Conservation (phyloP, 2,797 vertebrate genomes). For the Knipowitschia caucasica region DNA sequence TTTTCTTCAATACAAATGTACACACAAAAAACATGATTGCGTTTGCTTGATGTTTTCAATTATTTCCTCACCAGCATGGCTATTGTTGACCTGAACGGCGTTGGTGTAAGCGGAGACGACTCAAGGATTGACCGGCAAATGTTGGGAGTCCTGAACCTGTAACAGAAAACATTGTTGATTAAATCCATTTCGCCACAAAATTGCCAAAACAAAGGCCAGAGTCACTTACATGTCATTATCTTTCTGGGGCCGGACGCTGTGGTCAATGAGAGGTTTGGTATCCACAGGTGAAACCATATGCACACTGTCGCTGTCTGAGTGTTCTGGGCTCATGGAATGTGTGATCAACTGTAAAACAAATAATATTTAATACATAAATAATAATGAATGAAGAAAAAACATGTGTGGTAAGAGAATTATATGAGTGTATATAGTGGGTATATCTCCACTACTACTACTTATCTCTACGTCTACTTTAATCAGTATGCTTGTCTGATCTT, state of each 20-base stretch:
- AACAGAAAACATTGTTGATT: not conserved
- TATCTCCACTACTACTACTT: too few relatives aligned
- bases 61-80: conserved; percentile 81
- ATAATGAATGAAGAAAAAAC: not conserved
- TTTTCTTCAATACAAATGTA: conserved; percentile 26
- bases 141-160: conserved; percentile 91
- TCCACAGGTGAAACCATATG: conserved; percentile 79
- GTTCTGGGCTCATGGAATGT: conserved; percentile 84
- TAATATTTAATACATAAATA: conserved; percentile 33
- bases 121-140: conserved; percentile 91
- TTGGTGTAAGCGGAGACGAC: conserved; percentile 89
- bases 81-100: conserved; percentile 88
- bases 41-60: not conserved
- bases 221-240: conserved; percentile 86
- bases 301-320: conserved; percentile 80
- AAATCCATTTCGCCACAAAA: not conserved
- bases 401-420: not conserved
- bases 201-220: not conserved
- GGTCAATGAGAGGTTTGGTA: conserved; percentile 80
- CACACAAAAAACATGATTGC: not conserved
- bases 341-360: conserved; percentile 85
- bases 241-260: conserved; percentile 83
- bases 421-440: too few relatives aligned
- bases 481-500: too few relatives aligned
- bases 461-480: too few relatives aligned